Conservation (phyloP, 2,797 vertebrate species). For the Coccyzus lansbergi region DNA sequence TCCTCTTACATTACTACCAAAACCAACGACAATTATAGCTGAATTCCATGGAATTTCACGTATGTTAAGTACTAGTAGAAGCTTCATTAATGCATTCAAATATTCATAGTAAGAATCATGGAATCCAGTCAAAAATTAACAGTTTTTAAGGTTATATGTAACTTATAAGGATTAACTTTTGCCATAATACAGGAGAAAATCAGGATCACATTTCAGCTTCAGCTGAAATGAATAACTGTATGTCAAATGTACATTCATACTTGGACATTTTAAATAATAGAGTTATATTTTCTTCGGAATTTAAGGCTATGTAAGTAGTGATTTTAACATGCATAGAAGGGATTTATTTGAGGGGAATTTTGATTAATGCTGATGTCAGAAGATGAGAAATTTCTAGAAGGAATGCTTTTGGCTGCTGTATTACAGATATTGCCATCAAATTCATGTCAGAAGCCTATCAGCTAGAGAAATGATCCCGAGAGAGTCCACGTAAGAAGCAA, state of each 20-base stretch:
- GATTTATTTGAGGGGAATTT: not conserved
- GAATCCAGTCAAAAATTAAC: not conserved
- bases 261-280: not conserved
- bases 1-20: not conserved
- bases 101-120: not conserved
- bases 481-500: not conserved
- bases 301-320: not conserved
- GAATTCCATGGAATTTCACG: not conserved
- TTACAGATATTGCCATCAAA: not conserved
- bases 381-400: not conserved
- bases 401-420: not conserved
- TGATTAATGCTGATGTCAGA: not conserved
- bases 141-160: not conserved
- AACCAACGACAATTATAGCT: not conserved
- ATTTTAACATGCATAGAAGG: not conserved
- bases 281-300: not conserved
- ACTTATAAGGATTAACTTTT: not conserved
- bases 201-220: not conserved
- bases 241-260: not conserved
- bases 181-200: not conserved
- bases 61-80: not conserved
- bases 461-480: not conserved
- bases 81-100: not conserved
- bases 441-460: not conserved
- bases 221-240: not conserved